phyloP scores from a whole-genome alignment of 1,140 invertebrate species.

The Euglossa dilemma region DNA sequence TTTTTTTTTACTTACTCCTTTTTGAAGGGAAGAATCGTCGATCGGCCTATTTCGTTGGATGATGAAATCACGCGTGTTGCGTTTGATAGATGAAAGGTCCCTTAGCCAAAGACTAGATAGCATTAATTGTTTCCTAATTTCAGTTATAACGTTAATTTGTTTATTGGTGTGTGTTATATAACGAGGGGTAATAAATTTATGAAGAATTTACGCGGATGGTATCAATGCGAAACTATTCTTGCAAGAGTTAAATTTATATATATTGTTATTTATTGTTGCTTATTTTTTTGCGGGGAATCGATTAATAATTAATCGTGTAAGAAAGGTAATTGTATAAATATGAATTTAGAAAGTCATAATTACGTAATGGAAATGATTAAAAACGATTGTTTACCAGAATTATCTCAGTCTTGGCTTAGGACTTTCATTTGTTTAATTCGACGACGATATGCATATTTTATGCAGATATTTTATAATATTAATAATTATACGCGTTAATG shows the following conservation, averaged over 20 bases:
- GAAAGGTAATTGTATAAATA: background rate
- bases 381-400: background rate
- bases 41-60: background rate
- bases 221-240: too few species aligned
- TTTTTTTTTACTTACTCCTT: background rate
- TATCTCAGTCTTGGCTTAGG: constrained; percentile 6
- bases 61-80: too few species aligned
- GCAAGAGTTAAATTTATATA: too few species aligned
- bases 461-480: too few species aligned
- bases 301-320: background rate
- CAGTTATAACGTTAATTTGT: too few species aligned
- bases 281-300: background rate
- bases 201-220: too few species aligned
- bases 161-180: too few species aligned
- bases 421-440: background rate
- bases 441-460: background rate
- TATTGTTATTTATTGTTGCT: background rate
- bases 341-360: background rate
- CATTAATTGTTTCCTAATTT: background rate
- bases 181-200: too few species aligned
- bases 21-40: constrained; percentile 1
- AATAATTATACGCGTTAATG: too few species aligned
- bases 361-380: background rate
- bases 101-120: background rate
- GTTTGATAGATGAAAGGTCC: background rate